These are phyloP conservation scores for Podarcis siculus DNA, from an alignment of 2,797 vertebrate species.

Conservation along the genomic window DNA sequence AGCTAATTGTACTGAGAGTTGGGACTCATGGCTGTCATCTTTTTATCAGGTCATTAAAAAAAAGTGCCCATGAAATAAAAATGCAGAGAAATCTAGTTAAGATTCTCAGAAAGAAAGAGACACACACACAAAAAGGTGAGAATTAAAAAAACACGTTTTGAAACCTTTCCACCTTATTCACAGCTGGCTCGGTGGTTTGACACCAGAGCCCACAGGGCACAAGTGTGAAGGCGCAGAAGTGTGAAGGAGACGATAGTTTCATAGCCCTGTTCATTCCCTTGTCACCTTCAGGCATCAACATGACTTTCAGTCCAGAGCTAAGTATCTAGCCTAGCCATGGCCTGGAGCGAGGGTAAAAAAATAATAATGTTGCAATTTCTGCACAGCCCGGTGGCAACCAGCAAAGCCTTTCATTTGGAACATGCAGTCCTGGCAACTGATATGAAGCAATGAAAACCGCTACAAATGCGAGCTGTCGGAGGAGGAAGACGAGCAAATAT, in stretches of 20 bases:
- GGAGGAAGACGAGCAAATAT: neutral
- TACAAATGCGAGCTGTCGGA: conserved; percentile 20
- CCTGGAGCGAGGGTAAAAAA: neutral
- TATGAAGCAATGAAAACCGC: neutral
- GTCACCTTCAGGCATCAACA: conserved; percentile 31
- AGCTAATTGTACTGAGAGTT: conserved; percentile 26
- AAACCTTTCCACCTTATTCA: conserved; percentile 44
- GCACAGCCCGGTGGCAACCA: neutral
- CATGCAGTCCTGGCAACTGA: neutral
- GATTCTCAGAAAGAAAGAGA: conserved; percentile 25
- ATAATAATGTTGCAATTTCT: neutral
- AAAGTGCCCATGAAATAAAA: neutral
- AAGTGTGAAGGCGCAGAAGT: neutral
- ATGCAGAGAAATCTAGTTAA: conserved; percentile 40
- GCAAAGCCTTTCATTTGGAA: conserved; percentile 26
- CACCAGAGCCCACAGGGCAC: conserved; percentile 28
- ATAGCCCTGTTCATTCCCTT: conserved; percentile 23
- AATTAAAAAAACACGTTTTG: conserved; percentile 10
- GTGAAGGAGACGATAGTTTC: conserved; percentile 35
- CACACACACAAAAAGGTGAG: conserved; percentile 2
- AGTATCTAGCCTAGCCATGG: neutral
- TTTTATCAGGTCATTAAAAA: neutral
- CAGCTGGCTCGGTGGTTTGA: neutral
- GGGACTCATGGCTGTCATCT: conserved; percentile 23
- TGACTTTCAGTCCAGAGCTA: conserved; percentile 9